These are phyloP conservation scores for Ammodytes marinus DNA, from an alignment of 2,113 vertebrate genomes.

Conservation along the genomic window DNA sequence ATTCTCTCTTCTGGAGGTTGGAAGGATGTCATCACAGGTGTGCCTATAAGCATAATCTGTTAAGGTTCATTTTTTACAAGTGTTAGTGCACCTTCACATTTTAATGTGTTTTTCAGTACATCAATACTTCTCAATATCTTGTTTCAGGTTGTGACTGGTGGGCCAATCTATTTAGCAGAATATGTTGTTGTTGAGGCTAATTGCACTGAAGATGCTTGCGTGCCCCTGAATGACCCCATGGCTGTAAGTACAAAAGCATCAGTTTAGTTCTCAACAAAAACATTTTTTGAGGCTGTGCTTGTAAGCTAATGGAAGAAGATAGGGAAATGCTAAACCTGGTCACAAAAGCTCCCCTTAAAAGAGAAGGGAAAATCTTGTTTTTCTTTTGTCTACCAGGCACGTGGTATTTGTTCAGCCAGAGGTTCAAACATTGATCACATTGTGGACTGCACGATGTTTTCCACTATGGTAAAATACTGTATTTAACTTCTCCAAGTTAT, in stretches of 20 bases:
- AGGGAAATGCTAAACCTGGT: background rate
- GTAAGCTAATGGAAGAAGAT: background rate
- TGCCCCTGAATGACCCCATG: slow-evolving; percentile 46
- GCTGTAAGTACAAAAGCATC: slow-evolving; percentile 77
- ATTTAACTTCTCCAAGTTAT: background rate
- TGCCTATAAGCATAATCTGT: background rate
- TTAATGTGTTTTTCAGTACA: background rate
- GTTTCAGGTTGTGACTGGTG: slow-evolving; percentile 76
- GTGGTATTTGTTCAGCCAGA: slow-evolving; percentile 76
- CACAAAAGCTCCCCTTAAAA: background rate
- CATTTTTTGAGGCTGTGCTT: background rate
- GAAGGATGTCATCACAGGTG: slow-evolving; percentile 82
- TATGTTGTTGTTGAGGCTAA: slow-evolving; percentile 80
- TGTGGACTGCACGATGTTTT: slow-evolving; percentile 79
- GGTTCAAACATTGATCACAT: slow-evolving; percentile 20
- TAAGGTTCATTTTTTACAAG: background rate
- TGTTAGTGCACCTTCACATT: background rate
- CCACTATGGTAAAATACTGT: slow-evolving; percentile 58
- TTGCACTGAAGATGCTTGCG: slow-evolving; percentile 76
- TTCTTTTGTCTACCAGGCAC: slow-evolving; percentile 58
- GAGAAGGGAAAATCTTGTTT: background rate
- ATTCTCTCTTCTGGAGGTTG: slow-evolving; percentile 77
- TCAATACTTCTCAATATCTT: background rate
- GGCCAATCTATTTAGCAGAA: slow-evolving; percentile 62
- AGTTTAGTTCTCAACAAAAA: background rate